phyloP scores from a whole-genome alignment of 2,888 invertebrate genomes.

The Dasypogon diadema region DNA sequence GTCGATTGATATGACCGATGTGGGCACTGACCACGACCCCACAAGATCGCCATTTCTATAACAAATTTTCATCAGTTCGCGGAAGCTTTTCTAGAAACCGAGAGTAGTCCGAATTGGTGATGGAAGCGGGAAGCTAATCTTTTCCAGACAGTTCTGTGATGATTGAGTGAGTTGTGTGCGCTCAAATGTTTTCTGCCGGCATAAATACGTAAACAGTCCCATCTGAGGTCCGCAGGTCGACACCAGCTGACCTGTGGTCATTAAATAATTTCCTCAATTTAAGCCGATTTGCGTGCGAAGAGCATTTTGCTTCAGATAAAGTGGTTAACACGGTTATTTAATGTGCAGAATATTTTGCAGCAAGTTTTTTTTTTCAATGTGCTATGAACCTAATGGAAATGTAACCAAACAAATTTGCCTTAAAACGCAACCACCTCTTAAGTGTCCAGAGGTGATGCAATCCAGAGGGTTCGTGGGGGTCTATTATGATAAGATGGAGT shows the following conservation, averaged over 20 bases:
- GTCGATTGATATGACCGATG: constrained; percentile 31
- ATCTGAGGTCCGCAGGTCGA: neutral
- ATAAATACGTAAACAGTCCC: constrained; percentile 1
- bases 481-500: too few relatives aligned
- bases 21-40: constrained; percentile 22
- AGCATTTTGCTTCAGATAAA: constrained; percentile 12
- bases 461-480: too few relatives aligned
- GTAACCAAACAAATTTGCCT: constrained; percentile 21
- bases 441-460: too few relatives aligned
- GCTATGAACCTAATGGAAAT: constrained; percentile 12
- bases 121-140: constrained; percentile 10
- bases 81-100: neutral
- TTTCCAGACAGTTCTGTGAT: constrained; percentile 16
- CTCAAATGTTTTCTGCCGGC: neutral
- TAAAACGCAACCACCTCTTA: too few relatives aligned
- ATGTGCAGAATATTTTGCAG: constrained; percentile 20
- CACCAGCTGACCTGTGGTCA: constrained; percentile 37
- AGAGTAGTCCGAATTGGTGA: constrained; percentile 5
- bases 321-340: constrained; percentile 45
- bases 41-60: neutral
- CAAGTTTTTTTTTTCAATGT: constrained; percentile 7
- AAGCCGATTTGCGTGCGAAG: constrained; percentile 53
- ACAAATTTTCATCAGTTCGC: neutral
- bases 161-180: constrained; percentile 21
- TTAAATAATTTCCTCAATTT: constrained; percentile 57